Evolutionary conservation across 2,888 invertebrate genomes (phyloP).

Genomic region (Caenorhabditis sp.): DNA sequence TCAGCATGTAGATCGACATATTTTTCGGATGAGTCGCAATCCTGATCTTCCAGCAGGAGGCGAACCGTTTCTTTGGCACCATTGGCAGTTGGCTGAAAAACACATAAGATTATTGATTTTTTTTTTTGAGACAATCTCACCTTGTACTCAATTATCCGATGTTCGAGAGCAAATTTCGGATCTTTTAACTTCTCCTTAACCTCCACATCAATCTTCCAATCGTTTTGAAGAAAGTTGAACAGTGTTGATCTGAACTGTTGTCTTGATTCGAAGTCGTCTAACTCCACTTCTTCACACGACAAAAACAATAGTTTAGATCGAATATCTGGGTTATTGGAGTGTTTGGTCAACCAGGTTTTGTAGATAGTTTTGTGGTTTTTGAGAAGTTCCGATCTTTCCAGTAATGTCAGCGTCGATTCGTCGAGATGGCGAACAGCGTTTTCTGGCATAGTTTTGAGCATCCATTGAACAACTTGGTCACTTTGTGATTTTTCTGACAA

Average conservation of each 20-base stretch:
- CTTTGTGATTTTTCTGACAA: not conserved
- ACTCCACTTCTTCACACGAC: not conserved
- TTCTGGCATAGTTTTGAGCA: not conserved
- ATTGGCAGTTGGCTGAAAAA: not conserved
- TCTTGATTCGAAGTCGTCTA: not conserved
- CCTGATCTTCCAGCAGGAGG: not conserved
- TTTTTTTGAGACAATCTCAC: not conserved
- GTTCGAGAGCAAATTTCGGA: not conserved
- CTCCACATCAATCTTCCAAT: not conserved
- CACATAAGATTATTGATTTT: not conserved
- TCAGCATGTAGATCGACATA: not conserved
- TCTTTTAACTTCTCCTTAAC: not conserved
- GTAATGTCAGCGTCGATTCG: not conserved
- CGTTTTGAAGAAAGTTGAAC: not conserved
- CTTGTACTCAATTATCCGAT: not conserved
- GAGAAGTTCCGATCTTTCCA: not conserved
- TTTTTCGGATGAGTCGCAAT: conserved; percentile 1
- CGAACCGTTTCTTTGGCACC: not conserved
- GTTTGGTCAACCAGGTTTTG: not conserved
- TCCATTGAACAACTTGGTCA: conserved; percentile 3
- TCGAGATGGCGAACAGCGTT: not conserved
- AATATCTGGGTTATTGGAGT: not conserved
- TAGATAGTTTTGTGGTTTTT: not conserved
- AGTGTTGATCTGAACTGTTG: not conserved
- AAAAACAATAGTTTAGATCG: not conserved